Conservation (phyloP, 2,113 vertebrate species). For the Labeo rohita region DNA sequence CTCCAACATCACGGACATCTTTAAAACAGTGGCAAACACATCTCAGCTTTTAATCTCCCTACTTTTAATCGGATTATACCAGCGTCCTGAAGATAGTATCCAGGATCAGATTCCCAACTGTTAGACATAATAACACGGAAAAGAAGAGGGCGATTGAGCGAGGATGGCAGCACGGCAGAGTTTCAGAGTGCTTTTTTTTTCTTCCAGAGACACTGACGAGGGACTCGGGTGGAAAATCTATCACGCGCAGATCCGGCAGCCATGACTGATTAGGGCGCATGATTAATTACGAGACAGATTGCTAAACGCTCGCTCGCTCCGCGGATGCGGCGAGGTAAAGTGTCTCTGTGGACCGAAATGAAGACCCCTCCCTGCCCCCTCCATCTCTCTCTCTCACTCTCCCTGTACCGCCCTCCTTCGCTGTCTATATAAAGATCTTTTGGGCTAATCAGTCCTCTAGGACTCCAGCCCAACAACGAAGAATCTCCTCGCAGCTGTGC, state of each 20-base stretch:
- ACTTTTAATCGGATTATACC: slow-evolving; percentile 23
- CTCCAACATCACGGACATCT: background rate
- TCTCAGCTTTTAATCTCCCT: slow-evolving; percentile 18
- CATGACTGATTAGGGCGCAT: slow-evolving; percentile 72
- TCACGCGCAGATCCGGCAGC: slow-evolving; percentile 46
- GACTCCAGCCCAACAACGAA: slow-evolving; percentile 64
- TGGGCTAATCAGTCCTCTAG: slow-evolving; percentile 79
- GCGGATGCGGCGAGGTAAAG: slow-evolving; percentile 70
- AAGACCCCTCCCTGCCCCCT: slow-evolving; percentile 48
- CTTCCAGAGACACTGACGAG: background rate
- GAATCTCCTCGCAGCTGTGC: slow-evolving; percentile 65
- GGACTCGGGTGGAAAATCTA: slow-evolving; percentile 35
- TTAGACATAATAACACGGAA: slow-evolving; percentile 27
- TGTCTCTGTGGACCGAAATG: slow-evolving; percentile 67
- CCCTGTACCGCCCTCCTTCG: slow-evolving; percentile 59
- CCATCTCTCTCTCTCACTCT: slow-evolving; percentile 35
- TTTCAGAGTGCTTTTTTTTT: background rate
- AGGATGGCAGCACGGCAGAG: background rate
- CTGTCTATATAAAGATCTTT: slow-evolving; percentile 77
- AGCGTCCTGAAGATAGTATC: background rate
- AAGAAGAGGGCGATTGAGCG: background rate
- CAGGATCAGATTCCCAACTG: slow-evolving; percentile 14
- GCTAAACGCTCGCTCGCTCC: slow-evolving; percentile 67
- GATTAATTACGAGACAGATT: slow-evolving; percentile 77
- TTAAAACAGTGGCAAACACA: slow-evolving; percentile 18